These are phyloP conservation scores for Lethrus apterus DNA, from an alignment of 1,140 invertebrate species.

Conservation along the genomic window DNA sequence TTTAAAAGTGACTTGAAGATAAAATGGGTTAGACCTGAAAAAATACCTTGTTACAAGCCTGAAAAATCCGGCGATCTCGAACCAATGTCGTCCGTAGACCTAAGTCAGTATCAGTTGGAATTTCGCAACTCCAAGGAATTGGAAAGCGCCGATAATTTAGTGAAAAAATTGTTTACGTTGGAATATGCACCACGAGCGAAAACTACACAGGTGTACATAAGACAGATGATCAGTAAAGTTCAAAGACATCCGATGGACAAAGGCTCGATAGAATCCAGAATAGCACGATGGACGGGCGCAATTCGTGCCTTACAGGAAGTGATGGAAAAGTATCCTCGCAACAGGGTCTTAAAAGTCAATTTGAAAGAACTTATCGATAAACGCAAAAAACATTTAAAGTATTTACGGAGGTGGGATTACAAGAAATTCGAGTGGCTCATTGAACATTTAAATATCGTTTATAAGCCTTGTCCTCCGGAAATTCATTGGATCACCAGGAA, in stretches of 20 bases:
- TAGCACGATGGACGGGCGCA: conserved; percentile 43
- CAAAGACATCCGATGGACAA: conserved; percentile 49
- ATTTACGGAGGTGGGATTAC: conserved; percentile 66
- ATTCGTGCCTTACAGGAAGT: conserved; percentile 50
- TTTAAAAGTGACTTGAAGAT: conserved; percentile 54
- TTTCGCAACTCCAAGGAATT: conserved; percentile 48
- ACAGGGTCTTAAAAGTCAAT: conserved; percentile 46
- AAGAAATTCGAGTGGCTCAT: conserved; percentile 81
- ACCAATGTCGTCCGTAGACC: conserved; percentile 40
- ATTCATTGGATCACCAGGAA: conserved; percentile 56
- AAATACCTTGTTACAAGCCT: conserved; percentile 46
- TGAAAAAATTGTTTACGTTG: conserved; percentile 51
- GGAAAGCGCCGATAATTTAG: conserved; percentile 46
- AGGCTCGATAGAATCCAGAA: conserved; percentile 48
- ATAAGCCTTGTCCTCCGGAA: conserved; percentile 57
- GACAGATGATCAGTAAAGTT: conserved; percentile 46
- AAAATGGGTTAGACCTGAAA: conserved; percentile 54
- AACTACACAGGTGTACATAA: conserved; percentile 35
- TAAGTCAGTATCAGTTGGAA: conserved; percentile 34
- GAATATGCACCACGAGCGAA: conserved; percentile 44
- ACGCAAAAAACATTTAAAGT: conserved; percentile 63
- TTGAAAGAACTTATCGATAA: conserved; percentile 68
- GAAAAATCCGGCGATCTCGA: conserved; percentile 52
- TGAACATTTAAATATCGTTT: conserved; percentile 69
- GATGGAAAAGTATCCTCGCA: conserved; percentile 44